These are phyloP conservation scores for Tragelaphus strepsiceros DNA, from an alignment of 2,113 vertebrate genomes.

Conservation along the genomic window DNA sequence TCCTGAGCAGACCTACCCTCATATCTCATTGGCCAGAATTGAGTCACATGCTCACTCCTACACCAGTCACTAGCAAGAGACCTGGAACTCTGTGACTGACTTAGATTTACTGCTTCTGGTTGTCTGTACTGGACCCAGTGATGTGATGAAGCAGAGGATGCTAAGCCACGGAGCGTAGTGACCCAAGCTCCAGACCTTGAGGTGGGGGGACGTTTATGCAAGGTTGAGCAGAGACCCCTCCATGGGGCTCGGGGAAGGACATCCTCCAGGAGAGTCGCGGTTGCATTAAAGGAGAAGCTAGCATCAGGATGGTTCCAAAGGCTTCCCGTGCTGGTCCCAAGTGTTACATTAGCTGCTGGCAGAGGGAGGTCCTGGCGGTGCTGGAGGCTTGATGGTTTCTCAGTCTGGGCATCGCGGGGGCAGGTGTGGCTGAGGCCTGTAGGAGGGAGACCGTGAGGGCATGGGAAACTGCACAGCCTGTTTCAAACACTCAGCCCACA, in stretches of 20 bases:
- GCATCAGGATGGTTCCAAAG: not conserved
- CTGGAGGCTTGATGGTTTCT: not conserved
- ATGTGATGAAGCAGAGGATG: not conserved
- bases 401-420: not conserved
- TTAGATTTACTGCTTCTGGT: not conserved
- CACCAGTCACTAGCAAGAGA: not conserved
- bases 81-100: not conserved
- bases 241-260: no score
- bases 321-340: not conserved
- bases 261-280: not conserved
- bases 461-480: not conserved
- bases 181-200: not conserved
- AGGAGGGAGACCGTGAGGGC: not conserved
- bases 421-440: not conserved
- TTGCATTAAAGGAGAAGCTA: no score
- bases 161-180: not conserved
- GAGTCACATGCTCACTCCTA: not conserved
- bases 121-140: accelerated
- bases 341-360: not conserved
- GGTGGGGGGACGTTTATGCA: not conserved
- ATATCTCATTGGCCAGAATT: not conserved
- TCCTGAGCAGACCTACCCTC: not conserved
- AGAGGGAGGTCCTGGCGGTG: not conserved
- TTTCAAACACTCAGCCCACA: not conserved
- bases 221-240: not conserved